Base-by-base conservation (phyloP, 1,140 invertebrate genomes). In the Antheraea mylitta region DNA sequence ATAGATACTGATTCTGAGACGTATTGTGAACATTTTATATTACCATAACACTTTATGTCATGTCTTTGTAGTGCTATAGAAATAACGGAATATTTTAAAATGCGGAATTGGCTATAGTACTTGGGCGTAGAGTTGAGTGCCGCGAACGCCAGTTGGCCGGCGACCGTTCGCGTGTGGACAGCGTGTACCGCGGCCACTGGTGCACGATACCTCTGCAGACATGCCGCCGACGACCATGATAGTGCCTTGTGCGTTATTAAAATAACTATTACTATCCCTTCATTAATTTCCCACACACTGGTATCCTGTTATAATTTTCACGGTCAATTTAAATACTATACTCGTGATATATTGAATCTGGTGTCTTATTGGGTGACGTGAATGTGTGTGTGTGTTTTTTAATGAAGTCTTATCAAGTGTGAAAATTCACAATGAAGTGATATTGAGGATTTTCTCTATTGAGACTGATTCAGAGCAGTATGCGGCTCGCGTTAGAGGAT, bases 211-310 rank as follows among this genome's bases (percentile, higher is more conserved):
- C 70, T 69, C 74, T 75, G 76, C 79, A 83, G 81, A 78, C 79
- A 92, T 92, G 90, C 90, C 90, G 86, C 89, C 88, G 65, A 92
- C 89, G 64, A 87, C 88, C 69, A 91, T 90, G 86, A 86, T 91
- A 78, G 88, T 91, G 78, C 89, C 86, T 78, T 91, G 88, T 91
- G 83, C 83, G 87, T 92, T 78, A 77, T 53, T 58, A 70, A 76
- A 59, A 65, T 76, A 18, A 45, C 38, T 48, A 30, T 48, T 63
- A 16, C 60, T 70, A 22, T 65, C 18, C 22, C 22, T 59, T 10
- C 36, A 58, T 53, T 18, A 36, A 58, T 7, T 58, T 58, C 8
- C 38, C 37, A 45, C 64, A 19, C 45, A 7, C 37, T 19, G 19
- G 19, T 61, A 61, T 22, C 2, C 22, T 18, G 42, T 22, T 53